Base-by-base conservation (phyloP, 2,113 vertebrate genomes). In the Paracanthobrama guichenoti region DNA sequence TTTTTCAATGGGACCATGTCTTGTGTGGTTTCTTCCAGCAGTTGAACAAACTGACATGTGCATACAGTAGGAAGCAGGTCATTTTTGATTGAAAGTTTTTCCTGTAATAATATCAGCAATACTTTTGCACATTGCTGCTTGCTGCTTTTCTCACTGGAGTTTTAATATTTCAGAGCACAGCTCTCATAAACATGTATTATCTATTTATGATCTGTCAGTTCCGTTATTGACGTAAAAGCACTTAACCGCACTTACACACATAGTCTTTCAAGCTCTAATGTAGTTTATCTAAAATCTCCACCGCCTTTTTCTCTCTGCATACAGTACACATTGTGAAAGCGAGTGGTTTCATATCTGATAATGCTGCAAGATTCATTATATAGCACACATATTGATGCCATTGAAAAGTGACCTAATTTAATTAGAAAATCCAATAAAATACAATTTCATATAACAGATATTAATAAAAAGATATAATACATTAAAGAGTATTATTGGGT, bases 81-180 rank as follows among this genome's bases (percentile, higher is more conserved):
- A 31, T 28, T 28, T 78, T 42, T 59, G 3, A 78, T 42, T 85
- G 20, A 81, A 60, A 35, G 46, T 57, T 60, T 67, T 76, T 82
- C n/a, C n/a, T 77, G 60, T 77, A 82, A 75, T 59, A 81, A n/a
- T 79, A 76, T 53, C 46, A 66, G 8, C 11, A 86, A 67, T 42
- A 28, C 72, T 42, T 81, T 64, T 55, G 57, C 39, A 85, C 22
- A 44, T n/a, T 71, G 50, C 39, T 44, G 1, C 24, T 66, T 83
- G 24, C 60, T 83, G 81, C 31, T 28, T 53, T 83, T 80, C 83
- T 67, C 77, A 71, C 46, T 67, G 60, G 67, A 86, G 83, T 88
- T 87, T 87, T 85, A 88, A 88, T 88, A 88, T 87, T 88, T 87
- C 80, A 88, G 55, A 85, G 81, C 87, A 69, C 74, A 81, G 77